Conservation (phyloP, 2,888 invertebrate genomes). For the Euplagia quadripunctaria region DNA sequence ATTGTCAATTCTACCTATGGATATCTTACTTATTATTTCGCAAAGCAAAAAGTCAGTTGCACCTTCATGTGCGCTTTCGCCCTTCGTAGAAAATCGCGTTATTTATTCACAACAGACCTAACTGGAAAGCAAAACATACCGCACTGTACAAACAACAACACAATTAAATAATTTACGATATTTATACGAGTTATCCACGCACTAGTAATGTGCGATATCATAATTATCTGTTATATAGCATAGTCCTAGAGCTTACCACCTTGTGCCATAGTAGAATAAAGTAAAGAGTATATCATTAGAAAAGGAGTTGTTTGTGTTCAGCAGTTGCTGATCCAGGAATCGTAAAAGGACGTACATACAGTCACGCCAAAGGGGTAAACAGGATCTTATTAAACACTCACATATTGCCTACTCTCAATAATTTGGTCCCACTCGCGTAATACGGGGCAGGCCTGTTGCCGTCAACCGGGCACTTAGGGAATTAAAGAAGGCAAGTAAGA, state of each 20-base stretch:
- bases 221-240: background rate
- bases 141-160: background rate
- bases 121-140: background rate
- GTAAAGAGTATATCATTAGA: background rate
- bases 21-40: too few species aligned
- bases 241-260: background rate
- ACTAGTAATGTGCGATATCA: background rate
- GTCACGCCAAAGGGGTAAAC: background rate
- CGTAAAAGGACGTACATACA: background rate
- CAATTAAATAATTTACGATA: background rate
- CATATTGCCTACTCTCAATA: background rate
- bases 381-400: background rate
- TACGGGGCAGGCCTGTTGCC: background rate
- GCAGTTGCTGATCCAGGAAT: background rate
- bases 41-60: too few species aligned
- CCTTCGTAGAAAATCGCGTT: background rate
- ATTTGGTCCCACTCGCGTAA: background rate
- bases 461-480: background rate
- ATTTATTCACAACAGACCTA: background rate
- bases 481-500: too few species aligned
- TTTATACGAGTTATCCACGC: background rate
- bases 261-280: background rate
- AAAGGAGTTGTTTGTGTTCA: background rate
- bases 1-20: too few species aligned
- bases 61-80: background rate